phyloP scores from a whole-genome alignment of 2,113 vertebrate genomes.

The Dermatemys mawii region DNA sequence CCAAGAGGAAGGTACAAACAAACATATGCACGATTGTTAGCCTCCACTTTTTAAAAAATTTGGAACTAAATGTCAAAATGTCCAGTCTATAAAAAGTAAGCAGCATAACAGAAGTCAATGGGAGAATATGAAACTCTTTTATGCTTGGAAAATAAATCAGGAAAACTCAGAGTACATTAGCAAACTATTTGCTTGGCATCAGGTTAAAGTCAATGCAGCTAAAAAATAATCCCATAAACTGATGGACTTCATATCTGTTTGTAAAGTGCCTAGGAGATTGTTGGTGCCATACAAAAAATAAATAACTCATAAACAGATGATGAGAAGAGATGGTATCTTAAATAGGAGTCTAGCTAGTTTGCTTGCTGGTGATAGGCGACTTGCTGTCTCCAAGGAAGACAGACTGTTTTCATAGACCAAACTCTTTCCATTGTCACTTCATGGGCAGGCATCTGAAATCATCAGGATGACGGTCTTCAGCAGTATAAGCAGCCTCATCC shows the following conservation, averaged over 20 bases:
- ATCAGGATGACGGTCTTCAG: background rate
- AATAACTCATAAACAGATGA: slow-evolving; percentile 30
- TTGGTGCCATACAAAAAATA: slow-evolving; percentile 9
- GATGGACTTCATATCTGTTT: background rate
- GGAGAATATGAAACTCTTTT: background rate
- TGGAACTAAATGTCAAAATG: background rate
- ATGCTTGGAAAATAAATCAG: background rate
- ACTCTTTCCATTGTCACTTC: slow-evolving; percentile 26
- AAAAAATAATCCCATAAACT: background rate
- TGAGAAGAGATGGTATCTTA: slow-evolving; percentile 8
- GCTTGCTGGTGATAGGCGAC: background rate
- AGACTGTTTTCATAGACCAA: background rate
- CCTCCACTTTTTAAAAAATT: background rate
- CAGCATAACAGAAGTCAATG: background rate
- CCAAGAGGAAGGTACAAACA: background rate
- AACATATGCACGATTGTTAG: background rate
- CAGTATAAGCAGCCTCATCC: background rate
- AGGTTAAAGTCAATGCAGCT: background rate
- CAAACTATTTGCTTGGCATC: background rate
- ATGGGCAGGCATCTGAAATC: background rate
- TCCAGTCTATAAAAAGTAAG: background rate
- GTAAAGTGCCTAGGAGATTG: background rate
- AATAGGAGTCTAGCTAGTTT: background rate
- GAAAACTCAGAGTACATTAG: background rate
- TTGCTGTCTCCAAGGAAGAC: background rate